Percentiles rank a stretch among this genome's conserved stretches.
These are phyloP conservation scores for Dicrurus megarhynchus DNA, from an alignment of 2,113 vertebrate genomes.

Conservation along the genomic window DNA sequence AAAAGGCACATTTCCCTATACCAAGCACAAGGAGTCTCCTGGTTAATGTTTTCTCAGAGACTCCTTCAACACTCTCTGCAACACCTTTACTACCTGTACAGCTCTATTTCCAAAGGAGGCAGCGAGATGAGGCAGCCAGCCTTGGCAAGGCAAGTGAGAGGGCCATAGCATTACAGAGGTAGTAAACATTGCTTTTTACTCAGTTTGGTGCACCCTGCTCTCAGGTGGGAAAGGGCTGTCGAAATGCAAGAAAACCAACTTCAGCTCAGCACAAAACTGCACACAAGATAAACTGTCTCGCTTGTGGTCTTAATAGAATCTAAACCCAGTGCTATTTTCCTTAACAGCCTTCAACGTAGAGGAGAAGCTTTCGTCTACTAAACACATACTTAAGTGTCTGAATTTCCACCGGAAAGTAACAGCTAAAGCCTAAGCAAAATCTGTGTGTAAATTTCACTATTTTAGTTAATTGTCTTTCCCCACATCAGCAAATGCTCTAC, in stretches of 20 bases:
- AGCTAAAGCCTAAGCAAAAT: neutral
- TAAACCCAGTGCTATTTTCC: neutral
- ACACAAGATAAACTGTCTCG: neutral
- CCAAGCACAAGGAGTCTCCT: neutral
- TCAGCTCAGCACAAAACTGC: neutral
- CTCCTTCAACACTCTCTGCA: neutral
- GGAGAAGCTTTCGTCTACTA: neutral
- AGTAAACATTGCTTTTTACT: neutral
- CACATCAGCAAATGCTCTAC: neutral
- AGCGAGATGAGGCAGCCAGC: neutral
- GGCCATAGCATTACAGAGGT: neutral
- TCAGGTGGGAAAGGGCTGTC: neutral
- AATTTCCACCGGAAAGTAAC: neutral
- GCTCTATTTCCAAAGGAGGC: neutral
- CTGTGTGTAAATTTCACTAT: neutral
- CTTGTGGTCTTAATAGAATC: neutral
- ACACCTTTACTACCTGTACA: neutral
- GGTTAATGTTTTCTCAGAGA: neutral
- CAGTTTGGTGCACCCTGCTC: neutral
- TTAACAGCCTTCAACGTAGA: neutral
- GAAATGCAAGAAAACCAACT: neutral
- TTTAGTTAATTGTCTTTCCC: neutral
- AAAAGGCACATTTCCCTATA: fast-evolving
- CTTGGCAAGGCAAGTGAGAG: neutral
- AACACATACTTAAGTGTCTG: neutral